Base-by-base conservation (phyloP, 2,888 invertebrate species). In the Tachina grossa region DNA sequence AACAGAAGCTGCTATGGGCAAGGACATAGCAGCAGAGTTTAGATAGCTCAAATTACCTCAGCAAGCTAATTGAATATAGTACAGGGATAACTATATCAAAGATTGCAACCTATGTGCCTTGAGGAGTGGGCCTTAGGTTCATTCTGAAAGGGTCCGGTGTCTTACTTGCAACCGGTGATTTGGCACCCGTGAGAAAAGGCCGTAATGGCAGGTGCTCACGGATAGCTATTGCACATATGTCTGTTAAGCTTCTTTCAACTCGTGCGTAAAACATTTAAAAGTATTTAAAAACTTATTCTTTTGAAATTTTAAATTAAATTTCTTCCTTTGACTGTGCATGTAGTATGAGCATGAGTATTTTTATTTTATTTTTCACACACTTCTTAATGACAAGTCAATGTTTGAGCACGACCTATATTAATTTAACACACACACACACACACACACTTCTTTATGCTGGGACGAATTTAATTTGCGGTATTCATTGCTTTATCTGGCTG, bases 391-490 rank as follows among this genome's bases (percentile, higher is more conserved):
- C 31, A 66, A 39, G 65, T 47, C 19, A 19, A 22, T 3, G 14
- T 5, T 13, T 10, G 49, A 13, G 45, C 19, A 16, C 31, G 13
- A 55, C 14, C 55, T 65, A 9, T 47, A 39, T 76, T 66, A 16
- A 49, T 49, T 61, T 10, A n/a, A 55, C 13, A 53, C 14, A 45
- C n/a, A n/a, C n/a, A n/a, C n/a, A n/a, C 11, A 49, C 53, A 9
- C 22, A 55, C 13, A 53, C 14, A 45, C 11, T 78, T 55, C 63
- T 71, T 71, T 55, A 39, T 74, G 51, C 77, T 72, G 71, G 16
- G 22, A 75, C 45, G 61, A 74, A 68, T 69, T 79, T 75, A 75
- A 79, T 83, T 79, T 83, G 83, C 43, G 53, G 55, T 53, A 78
- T 83, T 83, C 71, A 78, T 72, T 72, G 16, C 72, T 57, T 69